Evolutionary conservation across 2,113 vertebrate species (phyloP).

Genomic region (Pedionomus torquatus): DNA sequence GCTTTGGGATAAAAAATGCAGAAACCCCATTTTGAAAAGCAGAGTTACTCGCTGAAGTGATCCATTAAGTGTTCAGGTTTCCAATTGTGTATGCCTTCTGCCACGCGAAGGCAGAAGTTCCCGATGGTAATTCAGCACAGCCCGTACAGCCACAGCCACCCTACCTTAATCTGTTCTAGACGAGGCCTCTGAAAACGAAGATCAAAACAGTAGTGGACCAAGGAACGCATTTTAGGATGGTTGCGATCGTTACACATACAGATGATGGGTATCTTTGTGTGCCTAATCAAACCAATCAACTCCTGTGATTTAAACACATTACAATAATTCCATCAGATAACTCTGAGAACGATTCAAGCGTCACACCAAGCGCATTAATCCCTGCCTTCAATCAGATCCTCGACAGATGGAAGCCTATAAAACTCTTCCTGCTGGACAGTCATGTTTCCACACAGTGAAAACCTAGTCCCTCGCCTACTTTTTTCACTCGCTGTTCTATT

Average conservation of each 20-base stretch:
- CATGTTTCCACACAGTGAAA: neutral
- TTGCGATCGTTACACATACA: constrained; percentile 99
- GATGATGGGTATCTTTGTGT: constrained; percentile 94
- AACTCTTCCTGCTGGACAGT: neutral
- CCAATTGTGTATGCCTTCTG: neutral
- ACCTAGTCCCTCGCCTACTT: neutral
- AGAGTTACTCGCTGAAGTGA: neutral
- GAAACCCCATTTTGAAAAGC: neutral
- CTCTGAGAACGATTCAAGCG: neutral
- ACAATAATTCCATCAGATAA: neutral
- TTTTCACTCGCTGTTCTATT: neutral
- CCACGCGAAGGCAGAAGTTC: neutral
- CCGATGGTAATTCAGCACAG: neutral
- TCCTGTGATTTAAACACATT: constrained; percentile 77
- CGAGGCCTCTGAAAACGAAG: constrained; percentile 95
- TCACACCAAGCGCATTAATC: neutral
- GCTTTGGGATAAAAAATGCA: neutral
- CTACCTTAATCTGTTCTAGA: constrained; percentile 96
- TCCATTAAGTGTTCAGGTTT: neutral
- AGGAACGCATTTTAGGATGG: constrained; percentile 92
- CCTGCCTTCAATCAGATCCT: neutral
- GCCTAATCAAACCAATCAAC: constrained; percentile 89
- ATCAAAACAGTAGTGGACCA: constrained; percentile 95
- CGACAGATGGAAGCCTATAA: neutral
- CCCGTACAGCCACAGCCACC: neutral